A percentile compares a stretch with the other conserved stretches of the same genome.
These are phyloP conservation scores for Vimba vimba DNA, from an alignment of 2,113 vertebrate species.

Conservation along the genomic window DNA sequence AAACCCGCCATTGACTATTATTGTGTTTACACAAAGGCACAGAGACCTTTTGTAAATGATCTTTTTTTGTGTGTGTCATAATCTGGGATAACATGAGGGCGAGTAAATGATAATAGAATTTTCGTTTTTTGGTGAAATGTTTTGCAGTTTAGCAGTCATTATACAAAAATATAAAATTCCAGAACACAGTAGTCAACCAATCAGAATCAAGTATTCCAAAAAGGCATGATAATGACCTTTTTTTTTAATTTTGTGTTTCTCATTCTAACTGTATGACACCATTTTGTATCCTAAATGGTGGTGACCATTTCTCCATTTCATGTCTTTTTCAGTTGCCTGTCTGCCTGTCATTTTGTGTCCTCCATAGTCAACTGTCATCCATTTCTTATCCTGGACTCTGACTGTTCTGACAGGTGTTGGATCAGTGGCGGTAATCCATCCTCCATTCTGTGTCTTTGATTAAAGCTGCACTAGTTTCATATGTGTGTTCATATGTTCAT, in stretches of 20 bases:
- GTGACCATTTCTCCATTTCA: conserved; percentile 57
- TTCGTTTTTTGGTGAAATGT: neutral
- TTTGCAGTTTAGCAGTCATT: neutral
- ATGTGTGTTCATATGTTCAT: neutral
- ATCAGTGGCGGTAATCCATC: conserved; percentile 56
- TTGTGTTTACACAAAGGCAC: no score
- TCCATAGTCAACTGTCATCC: conserved; percentile 59
- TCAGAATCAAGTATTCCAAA: neutral
- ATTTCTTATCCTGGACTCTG: conserved; percentile 51
- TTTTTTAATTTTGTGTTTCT: neutral
- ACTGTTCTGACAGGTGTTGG: conserved; percentile 49
- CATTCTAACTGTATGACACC: conserved; percentile 41
- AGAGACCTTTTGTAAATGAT: no score
- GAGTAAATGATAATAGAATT: neutral
- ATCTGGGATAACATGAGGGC: neutral
- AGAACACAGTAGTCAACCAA: neutral
- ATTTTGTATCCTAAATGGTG: conserved; percentile 44
- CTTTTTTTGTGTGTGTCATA: neutral
- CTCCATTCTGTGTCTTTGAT: conserved; percentile 40
- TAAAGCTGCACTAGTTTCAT: conserved; percentile 9
- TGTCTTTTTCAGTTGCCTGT: conserved; percentile 60
- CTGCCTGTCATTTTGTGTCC: conserved; percentile 53
- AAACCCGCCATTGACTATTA: no score
- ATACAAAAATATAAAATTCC: neutral
- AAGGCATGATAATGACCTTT: neutral